Base-by-base conservation (phyloP, 2,113 vertebrate species). In the Oreamnos americanus region DNA sequence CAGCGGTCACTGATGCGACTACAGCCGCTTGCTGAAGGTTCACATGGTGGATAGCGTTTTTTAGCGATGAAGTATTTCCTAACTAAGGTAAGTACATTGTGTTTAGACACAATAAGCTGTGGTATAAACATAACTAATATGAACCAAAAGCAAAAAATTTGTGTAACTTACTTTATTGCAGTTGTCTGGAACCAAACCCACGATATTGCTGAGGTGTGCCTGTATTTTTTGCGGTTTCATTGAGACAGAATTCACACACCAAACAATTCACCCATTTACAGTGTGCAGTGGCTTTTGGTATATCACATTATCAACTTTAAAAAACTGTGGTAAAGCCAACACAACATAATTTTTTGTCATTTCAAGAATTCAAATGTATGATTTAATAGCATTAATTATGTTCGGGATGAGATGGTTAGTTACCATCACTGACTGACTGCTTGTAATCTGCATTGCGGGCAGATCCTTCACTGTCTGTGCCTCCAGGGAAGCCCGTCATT, bases 1-100 rank as follows among this genome's bases (percentile, higher is more conserved):
- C 47, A 11, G 10, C n/a, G 47, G 19, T 12, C n/a, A 2, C 17
- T 5, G 47, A 51, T 1, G 3, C 10, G 3, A 7, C 17, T 51
- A 19, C 15, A 17, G 17, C 17, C 1, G 1, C 17, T 21, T 21
- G 47, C 78, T 13, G 17, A 82, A 51, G 78, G 30, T 19, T 7
- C 30, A 51, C 10, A 2, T 13, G 78, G 17, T 6, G 10, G 79
- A 6, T 7, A 1, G 47, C 28, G 3, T 19, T n/a, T 81, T 51
- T n/a, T 33, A 6, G 2, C 16, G 33, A 12, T 81, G 6, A 33
- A 23, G 78, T 13, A 12, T n/a, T 51, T 49, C 49, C 21, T 33
- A 33, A 21, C 47, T n/a, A 81, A 51, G 78, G 9, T 81, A 12
- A 17, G 78, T 33, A 82, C 17, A 7, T 4, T 51, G 28, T 30